A percentile compares a stretch with the other conserved stretches of the same genome.
Conservation (phyloP, 2,888 invertebrate species). For the Andrena praecox region DNA sequence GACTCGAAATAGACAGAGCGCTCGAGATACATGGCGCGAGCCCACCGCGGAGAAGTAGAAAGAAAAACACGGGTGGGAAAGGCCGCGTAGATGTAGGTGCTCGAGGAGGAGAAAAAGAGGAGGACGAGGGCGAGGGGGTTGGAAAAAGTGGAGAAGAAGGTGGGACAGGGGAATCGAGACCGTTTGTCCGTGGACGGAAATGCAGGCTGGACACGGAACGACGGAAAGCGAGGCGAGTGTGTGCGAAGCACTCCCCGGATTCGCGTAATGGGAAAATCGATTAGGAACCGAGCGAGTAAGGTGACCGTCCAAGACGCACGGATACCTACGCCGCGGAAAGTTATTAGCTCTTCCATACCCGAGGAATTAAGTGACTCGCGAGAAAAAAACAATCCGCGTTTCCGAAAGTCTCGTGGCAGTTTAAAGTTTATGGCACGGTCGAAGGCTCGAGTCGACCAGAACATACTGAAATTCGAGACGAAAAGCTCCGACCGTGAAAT, state of each 20-base stretch:
- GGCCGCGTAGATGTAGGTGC: slow-evolving; percentile 25
- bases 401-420: not conserved
- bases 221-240: slow-evolving; percentile 66
- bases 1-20: slow-evolving; percentile 38
- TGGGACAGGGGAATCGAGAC: slow-evolving; percentile 61
- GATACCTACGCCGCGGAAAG: slow-evolving; percentile 42
- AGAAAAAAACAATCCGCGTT: not conserved
- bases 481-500: slow-evolving; percentile 32
- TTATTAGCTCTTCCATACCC: slow-evolving; percentile 27
- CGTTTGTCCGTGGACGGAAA: slow-evolving; percentile 73
- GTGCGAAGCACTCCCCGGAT: slow-evolving; percentile 74
- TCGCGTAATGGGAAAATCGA: slow-evolving; percentile 81
- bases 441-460: not conserved
- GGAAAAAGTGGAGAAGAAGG: slow-evolving; percentile 19
- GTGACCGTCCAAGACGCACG: slow-evolving; percentile 68
- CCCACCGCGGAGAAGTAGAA: slow-evolving; percentile 7
- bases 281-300: slow-evolving; percentile 72
- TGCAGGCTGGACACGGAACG: slow-evolving; percentile 74
- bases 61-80: slow-evolving; percentile 43
- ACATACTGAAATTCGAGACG: slow-evolving; percentile 14
- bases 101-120: slow-evolving; percentile 33
- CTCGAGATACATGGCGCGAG: not conserved
- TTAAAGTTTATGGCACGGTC: not conserved
- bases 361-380: slow-evolving; percentile 28
- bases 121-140: not conserved